These are phyloP conservation scores for Tadarida brasiliensis DNA, from an alignment of 2,797 vertebrate genomes.

Conservation along the genomic window DNA sequence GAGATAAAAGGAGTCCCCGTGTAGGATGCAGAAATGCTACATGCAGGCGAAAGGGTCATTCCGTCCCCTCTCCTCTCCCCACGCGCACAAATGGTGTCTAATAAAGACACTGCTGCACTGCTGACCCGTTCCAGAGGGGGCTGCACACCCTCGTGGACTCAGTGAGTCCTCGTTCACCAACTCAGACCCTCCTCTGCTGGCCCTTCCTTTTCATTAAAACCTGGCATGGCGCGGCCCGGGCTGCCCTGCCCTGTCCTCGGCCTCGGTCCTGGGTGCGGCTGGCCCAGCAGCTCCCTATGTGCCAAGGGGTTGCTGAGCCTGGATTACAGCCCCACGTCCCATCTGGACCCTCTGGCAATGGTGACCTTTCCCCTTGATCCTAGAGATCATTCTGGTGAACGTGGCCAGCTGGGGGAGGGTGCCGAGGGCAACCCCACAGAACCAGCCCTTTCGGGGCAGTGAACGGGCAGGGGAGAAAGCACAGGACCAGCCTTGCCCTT, in stretches of 20 bases:
- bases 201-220: not conserved
- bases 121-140: not conserved
- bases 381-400: not conserved
- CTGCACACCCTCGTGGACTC: not conserved
- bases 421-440: not conserved
- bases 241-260: not conserved
- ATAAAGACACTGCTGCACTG: accelerated
- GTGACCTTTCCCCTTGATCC: not conserved
- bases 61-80: not conserved
- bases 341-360: not conserved
- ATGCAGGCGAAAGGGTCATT: not conserved
- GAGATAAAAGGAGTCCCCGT: not conserved
- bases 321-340: not conserved
- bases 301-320: not conserved
- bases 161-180: not conserved
- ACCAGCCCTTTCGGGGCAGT: not conserved
- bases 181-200: not conserved
- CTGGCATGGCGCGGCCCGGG: not conserved
- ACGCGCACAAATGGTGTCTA: accelerated
- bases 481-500: accelerated
- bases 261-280: not conserved
- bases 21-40: not conserved
- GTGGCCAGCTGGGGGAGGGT: not conserved
- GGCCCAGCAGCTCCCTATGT: not conserved
- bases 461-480: not conserved